These are phyloP conservation scores for Holothuria scabra DNA, from an alignment of 53 echinoderm and acorn worm species.

Conservation along the genomic window DNA sequence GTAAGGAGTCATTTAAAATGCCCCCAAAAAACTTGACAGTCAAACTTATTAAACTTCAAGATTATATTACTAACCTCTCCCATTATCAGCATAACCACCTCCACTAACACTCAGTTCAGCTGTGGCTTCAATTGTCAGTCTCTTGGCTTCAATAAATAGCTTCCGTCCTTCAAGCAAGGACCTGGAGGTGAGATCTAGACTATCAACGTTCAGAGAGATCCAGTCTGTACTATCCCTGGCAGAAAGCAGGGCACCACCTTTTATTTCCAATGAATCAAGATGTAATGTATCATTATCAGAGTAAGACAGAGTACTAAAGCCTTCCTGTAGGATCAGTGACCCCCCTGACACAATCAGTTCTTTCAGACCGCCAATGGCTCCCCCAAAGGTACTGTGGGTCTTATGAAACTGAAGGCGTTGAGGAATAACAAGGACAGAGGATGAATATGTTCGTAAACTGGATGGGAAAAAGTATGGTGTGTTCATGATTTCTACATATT, in stretches of 20 bases:
- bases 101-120: conserved; percentile 63
- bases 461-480: conserved; percentile 65
- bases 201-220: conserved; percentile 46
- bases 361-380: conserved; percentile 60
- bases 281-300: conserved; percentile 9
- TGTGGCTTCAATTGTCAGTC: conserved; percentile 57
- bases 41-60: neutral
- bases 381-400: conserved; percentile 56
- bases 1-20: too few relatives aligned
- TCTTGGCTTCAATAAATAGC: conserved; percentile 57
- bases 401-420: conserved; percentile 62
- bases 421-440: conserved; percentile 63
- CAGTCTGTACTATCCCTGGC: conserved; percentile 38
- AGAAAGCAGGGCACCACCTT: conserved; percentile 55
- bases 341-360: conserved; percentile 66
- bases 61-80: conserved; percentile 45
- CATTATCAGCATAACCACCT: conserved; percentile 63
- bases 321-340: conserved; percentile 47
- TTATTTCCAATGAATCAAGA: conserved; percentile 54
- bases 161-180: conserved; percentile 55
- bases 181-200: conserved; percentile 58
- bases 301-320: conserved; percentile 32
- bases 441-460: conserved; percentile 54
- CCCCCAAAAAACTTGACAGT: too few relatives aligned
- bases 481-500: conserved; percentile 58